phyloP scores from a whole-genome alignment of 2,113 vertebrate species.

The Ceyx cyanopectus region DNA sequence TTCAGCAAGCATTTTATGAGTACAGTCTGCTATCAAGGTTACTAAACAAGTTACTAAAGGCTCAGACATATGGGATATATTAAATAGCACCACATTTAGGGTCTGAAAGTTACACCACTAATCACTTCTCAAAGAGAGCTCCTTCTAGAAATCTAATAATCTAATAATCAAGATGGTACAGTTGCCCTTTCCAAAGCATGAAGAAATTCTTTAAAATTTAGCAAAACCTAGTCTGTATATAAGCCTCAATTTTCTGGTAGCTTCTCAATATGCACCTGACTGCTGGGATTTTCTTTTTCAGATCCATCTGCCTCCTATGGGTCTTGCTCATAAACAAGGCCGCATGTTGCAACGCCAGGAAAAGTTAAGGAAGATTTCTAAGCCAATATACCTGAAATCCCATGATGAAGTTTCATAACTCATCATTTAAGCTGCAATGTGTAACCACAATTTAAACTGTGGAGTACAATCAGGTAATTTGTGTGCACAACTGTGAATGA shows the following conservation, averaged over 20 bases:
- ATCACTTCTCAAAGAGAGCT: not conserved
- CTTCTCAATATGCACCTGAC: not conserved
- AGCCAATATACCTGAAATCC: slow-evolving; percentile 93
- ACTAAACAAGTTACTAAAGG: not conserved
- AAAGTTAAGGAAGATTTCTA: slow-evolving; percentile 92
- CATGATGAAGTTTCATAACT: slow-evolving; percentile 89
- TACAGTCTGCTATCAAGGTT: not conserved
- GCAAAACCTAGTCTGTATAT: not conserved
- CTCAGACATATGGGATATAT: not conserved
- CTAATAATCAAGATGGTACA: not conserved
- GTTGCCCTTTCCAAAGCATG: not conserved
- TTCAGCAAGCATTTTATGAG: not conserved
- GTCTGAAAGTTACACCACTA: not conserved
- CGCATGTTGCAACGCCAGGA: slow-evolving; percentile 87
- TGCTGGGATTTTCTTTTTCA: slow-evolving; percentile 63
- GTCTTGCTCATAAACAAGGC: slow-evolving; percentile 87
- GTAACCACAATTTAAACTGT: not conserved
- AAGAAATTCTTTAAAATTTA: not conserved
- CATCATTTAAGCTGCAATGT: not conserved
- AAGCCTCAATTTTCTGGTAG: not conserved
- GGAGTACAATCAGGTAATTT: not conserved
- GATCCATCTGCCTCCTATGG: slow-evolving; percentile 92
- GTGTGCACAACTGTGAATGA: not conserved
- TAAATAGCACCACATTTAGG: not conserved
- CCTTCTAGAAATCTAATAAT: not conserved